Percentiles rank a stretch among this genome's conserved stretches.
Evolutionary conservation across 2,888 invertebrate species (phyloP).

Genomic region (Folsomia candida): DNA sequence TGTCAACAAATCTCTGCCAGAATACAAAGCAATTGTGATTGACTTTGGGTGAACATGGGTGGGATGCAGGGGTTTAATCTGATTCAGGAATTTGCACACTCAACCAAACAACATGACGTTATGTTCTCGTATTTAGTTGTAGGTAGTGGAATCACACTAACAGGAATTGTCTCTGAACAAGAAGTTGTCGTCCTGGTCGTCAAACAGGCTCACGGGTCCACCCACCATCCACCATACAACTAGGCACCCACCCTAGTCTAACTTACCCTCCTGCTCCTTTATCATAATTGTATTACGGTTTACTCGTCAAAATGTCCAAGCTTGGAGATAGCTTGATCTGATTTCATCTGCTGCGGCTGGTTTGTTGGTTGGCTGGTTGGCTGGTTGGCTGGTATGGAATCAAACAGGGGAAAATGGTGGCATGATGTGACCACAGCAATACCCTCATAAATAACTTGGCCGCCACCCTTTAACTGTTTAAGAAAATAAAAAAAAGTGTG

Average conservation of each 20-base stretch:
- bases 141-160: too few relatives aligned
- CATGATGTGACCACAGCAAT: background rate
- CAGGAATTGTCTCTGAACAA: too few relatives aligned
- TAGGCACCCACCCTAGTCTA: too few relatives aligned
- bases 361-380: too few relatives aligned
- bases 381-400: too few relatives aligned
- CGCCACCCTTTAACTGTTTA: background rate
- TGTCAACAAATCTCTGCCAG: slow-evolving; percentile 38
- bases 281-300: background rate
- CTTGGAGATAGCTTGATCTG: too few relatives aligned
- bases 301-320: background rate
- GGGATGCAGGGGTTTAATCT: background rate
- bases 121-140: too few relatives aligned
- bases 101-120: background rate
- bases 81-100: background rate
- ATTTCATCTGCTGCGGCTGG: too few relatives aligned
- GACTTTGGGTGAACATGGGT: background rate
- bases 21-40: background rate
- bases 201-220: too few relatives aligned
- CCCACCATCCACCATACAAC: too few relatives aligned
- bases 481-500: background rate
- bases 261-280: background rate
- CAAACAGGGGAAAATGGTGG: too few relatives aligned
- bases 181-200: too few relatives aligned
- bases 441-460: background rate